Conservation (phyloP, 1,140 invertebrate genomes). For the Kradibia gibbosae region DNA sequence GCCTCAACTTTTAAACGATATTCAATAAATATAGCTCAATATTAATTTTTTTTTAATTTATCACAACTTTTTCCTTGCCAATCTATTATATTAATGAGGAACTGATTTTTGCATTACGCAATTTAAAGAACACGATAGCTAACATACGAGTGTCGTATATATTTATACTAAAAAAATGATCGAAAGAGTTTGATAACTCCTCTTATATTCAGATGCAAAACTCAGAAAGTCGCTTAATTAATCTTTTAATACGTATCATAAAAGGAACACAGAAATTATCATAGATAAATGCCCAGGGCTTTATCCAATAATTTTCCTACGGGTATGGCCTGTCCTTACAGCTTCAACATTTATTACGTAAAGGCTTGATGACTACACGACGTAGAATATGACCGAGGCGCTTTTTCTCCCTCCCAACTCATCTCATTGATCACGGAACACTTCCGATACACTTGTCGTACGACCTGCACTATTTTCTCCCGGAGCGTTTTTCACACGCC, state of each 20-base stretch:
- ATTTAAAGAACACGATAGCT: background rate
- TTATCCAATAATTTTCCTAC: constrained; percentile 25
- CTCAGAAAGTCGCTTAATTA: background rate
- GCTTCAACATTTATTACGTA: constrained; percentile 19
- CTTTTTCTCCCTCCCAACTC: background rate
- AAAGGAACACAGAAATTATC: background rate
- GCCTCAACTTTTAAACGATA: too few relatives aligned
- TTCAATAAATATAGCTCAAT: too few relatives aligned
- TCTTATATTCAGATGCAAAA: background rate
- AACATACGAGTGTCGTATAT: background rate
- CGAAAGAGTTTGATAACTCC: background rate
- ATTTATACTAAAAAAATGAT: background rate
- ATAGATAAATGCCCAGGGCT: background rate
- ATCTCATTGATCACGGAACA: constrained; percentile 14
- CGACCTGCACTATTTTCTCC: constrained; percentile 7
- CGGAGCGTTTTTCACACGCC: constrained; percentile 37
- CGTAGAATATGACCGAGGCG: background rate
- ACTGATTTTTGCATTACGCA: background rate
- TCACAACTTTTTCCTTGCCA: background rate
- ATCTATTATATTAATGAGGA: background rate
- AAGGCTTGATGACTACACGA: constrained; percentile 26
- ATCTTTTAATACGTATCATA: background rate
- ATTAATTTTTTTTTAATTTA: too few relatives aligned
- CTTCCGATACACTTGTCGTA: constrained; percentile 50
- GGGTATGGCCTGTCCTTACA: constrained; percentile 12